Evolutionary conservation across 2,113 vertebrate species (phyloP), one percentile per base, ranked within the genome.

Genomic region (Entelurus aequoreus): DNA sequence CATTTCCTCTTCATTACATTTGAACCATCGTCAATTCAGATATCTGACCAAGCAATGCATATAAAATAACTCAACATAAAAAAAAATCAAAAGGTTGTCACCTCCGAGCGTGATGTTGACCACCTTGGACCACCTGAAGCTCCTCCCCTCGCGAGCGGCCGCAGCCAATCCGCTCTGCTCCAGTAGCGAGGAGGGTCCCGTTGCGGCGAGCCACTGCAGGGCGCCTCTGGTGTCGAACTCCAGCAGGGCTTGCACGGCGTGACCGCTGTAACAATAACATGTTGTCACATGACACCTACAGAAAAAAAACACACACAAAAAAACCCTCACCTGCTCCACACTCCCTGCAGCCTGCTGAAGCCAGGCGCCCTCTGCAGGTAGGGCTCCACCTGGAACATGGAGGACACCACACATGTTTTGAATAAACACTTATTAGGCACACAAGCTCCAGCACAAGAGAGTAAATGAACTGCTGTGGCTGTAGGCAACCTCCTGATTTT

Each of bases 71-170:
- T 28, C 28, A 0, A 28, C 28, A 28, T 28, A 28, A 28, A 28
- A 28, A 8, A 40, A 40, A 40, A 6, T 40, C 8, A 1, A 6
- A 46, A 46, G 42, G 6, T 4, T 13, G 70, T 86, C 54, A 94
- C 93, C 92, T 84, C 84, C 90, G 0, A 91, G 66, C 6, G 55
- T 84, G 65, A 92, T 75, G 68, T 90, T 87, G 77, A 84, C 79
- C 54, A 94, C 66, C 67, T 1, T 79, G 66, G 59, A 84, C 36
- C 6, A 85, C 28, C 60, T 74, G 74, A 81, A 90, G 59, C 38
- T 79, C 84, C 0, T 62, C 21, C 6, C 62, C 28, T 66, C 64
- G 0, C 48, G 48, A 5, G 69, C 63, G 4, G 48, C 83, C 10
- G 63, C 68, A 0, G 75, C 63, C 12, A 91, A 72, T 57, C 91